Percentiles rank a stretch among this genome's conserved stretches.
These are phyloP conservation scores for Oryzias sinensis DNA, from an alignment of 2,797 vertebrate genomes.

Conservation along the genomic window DNA sequence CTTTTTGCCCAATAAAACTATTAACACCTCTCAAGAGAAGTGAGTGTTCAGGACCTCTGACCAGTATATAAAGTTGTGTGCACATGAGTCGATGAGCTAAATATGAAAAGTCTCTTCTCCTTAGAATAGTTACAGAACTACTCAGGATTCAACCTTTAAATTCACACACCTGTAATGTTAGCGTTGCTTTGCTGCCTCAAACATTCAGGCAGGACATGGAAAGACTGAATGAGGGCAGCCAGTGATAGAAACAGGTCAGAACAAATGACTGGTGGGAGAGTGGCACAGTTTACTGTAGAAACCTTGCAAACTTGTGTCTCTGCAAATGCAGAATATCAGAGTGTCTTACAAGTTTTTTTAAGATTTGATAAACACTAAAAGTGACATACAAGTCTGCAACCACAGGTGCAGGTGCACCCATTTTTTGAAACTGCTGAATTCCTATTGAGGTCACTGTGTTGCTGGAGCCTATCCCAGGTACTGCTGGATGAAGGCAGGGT, in stretches of 20 bases:
- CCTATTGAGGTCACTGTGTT: no score
- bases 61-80: slow-evolving; percentile 26
- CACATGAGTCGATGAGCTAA: slow-evolving; percentile 29
- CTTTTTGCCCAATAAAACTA: slow-evolving; percentile 42
- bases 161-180: slow-evolving; percentile 17
- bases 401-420: slow-evolving; percentile 1
- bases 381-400: slow-evolving; percentile 4
- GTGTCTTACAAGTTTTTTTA: slow-evolving; percentile 31
- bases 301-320: slow-evolving; percentile 54
- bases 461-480: no score
- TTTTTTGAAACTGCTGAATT: no score
- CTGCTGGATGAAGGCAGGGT: no score
- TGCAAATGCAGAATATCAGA: slow-evolving; percentile 55
- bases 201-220: slow-evolving; percentile 43
- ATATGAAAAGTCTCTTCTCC: slow-evolving; percentile 58
- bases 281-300: slow-evolving; percentile 48
- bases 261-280: slow-evolving; percentile 28
- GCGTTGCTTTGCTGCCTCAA: slow-evolving; percentile 30
- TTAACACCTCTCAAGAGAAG: slow-evolving; percentile 54
- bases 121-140: slow-evolving; percentile 65
- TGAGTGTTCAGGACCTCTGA: slow-evolving; percentile 35
- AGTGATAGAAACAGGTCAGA: slow-evolving; percentile 22
- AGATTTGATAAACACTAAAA: slow-evolving; percentile 23
- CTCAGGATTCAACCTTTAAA: slow-evolving; percentile 65
- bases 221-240: slow-evolving; percentile 34